Base-by-base conservation (phyloP, 2,113 vertebrate genomes). In the Thalassarche chlororhynchos region DNA sequence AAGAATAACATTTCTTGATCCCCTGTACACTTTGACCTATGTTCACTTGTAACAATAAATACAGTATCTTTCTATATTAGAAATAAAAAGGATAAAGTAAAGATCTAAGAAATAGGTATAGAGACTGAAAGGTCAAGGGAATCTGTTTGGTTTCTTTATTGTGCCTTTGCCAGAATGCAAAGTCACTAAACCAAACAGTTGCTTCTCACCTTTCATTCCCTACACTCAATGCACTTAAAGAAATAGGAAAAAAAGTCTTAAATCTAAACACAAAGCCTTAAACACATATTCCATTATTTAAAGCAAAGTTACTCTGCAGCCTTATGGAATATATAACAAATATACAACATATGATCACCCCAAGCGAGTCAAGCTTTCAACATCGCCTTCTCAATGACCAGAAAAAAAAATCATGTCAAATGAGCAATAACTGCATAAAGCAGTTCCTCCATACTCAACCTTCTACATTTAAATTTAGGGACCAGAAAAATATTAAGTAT, bases 291-390 rank as follows among this genome's bases (percentile, higher is more conserved):
- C 96, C 95, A 98, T 98, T 98, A 98, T 98, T 98, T 98, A 98
- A 99, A 99, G 99, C 99, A 96, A 98, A 98, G 98, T 99, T 99
- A 99, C 98, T 99, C 99, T 99, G 99, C 99, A 99, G 99, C 99
- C 99, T 99, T 99, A 99, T 99, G 99, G 99, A 99, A 99, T 98
- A 99, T 97, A 98, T 98, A 98, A 98, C 96, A 97, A 96, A 97
- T 98, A 98, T 69, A 98, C 96, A 98, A 98, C 93, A 84, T 90
- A 98, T 96, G 97, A 97, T 98, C 91, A 93, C 91, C 98, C 97
- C 95, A 93, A 98, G 97, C 17, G 97, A 98, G 96, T 98, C 94
- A 98, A 98, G 42, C 97, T 97, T 98, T 96, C 95, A 98, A 97
- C 89, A 94, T 97, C 80, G 94, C 64, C 96, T 93, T 97, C 92